Evolutionary conservation across 2,797 vertebrate species (phyloP).

Genomic region (Poeciliopsis paucimaculata): DNA sequence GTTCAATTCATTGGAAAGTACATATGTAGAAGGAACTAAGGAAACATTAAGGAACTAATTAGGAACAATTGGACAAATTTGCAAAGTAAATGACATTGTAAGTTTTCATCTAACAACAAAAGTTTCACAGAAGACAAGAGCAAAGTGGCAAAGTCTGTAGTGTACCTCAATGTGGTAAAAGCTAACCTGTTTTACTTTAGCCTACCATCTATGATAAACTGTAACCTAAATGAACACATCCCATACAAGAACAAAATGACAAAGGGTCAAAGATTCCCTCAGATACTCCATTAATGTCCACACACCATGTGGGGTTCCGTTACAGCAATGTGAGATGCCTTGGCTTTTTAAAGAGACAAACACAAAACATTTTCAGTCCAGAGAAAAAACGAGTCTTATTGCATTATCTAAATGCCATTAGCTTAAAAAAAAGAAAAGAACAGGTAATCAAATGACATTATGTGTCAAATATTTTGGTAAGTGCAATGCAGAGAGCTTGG

Average conservation of each 20-base stretch:
- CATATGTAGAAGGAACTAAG: conserved; percentile 36
- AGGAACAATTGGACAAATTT: conserved; percentile 30
- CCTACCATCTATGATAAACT: background rate
- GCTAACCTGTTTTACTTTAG: conserved; percentile 1
- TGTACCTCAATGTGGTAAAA: conserved; percentile 19
- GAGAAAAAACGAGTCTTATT: conserved; percentile 74
- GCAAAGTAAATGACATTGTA: conserved; percentile 40
- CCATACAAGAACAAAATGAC: conserved; percentile 40
- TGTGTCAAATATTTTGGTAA: conserved; percentile 77
- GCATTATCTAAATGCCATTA: conserved; percentile 79
- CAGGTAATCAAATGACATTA: conserved; percentile 63
- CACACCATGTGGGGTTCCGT: conserved; percentile 49
- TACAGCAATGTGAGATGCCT: conserved; percentile 74
- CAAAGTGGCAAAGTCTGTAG: conserved; percentile 31
- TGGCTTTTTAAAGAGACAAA: conserved; percentile 72
- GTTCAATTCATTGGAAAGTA: conserved; percentile 27
- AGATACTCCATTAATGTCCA: conserved; percentile 37
- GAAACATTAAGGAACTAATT: conserved; percentile 28
- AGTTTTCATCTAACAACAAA: conserved; percentile 23
- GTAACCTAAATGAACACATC: conserved; percentile 28
- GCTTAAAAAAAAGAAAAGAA: conserved; percentile 67
- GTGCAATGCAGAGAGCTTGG: conserved; percentile 73
- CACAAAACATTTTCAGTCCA: conserved; percentile 56
- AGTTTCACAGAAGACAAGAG: conserved; percentile 24
- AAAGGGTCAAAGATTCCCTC: conserved; percentile 35